A percentile compares a stretch with the other conserved stretches of the same genome.
These are phyloP conservation scores for Gymnorhina tibicen DNA, from an alignment of 2,113 vertebrate genomes.

Conservation along the genomic window DNA sequence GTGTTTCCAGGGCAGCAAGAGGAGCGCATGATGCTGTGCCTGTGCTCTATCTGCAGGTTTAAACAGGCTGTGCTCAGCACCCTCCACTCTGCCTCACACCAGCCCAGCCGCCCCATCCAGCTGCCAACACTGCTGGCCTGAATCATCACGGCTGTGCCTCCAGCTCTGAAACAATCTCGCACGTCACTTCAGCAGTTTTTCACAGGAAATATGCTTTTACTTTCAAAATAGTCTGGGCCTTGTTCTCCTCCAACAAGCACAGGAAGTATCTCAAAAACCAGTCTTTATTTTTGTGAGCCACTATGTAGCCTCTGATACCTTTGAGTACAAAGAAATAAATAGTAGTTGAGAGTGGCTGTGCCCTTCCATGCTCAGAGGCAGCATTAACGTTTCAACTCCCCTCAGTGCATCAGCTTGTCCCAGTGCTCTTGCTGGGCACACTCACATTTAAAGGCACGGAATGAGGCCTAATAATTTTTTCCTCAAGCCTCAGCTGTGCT, in stretches of 20 bases:
- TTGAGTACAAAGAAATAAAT: neutral
- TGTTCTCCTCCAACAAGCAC: neutral
- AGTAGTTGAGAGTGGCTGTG: neutral
- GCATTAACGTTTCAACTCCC: neutral
- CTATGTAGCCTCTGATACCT: neutral
- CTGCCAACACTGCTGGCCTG: neutral
- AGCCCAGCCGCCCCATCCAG: neutral
- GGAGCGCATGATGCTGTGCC: neutral
- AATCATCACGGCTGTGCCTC: neutral
- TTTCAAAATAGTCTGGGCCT: constrained; percentile 28
- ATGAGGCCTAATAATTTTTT: neutral
- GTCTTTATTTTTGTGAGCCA: neutral
- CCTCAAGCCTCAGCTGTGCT: neutral
- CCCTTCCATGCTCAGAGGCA: neutral
- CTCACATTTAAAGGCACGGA: neutral
- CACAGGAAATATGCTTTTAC: constrained; percentile 48
- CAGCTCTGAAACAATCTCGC: neutral
- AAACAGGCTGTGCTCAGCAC: neutral
- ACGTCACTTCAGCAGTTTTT: neutral
- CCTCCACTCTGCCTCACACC: neutral
- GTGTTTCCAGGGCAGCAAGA: neutral
- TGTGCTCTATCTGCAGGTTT: neutral
- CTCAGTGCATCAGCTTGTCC: neutral
- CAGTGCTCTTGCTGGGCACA: neutral
- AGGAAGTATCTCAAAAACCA: constrained; percentile 34